Conservation (phyloP, 2,888 invertebrate genomes). For the Yponomeuta malinellus region DNA sequence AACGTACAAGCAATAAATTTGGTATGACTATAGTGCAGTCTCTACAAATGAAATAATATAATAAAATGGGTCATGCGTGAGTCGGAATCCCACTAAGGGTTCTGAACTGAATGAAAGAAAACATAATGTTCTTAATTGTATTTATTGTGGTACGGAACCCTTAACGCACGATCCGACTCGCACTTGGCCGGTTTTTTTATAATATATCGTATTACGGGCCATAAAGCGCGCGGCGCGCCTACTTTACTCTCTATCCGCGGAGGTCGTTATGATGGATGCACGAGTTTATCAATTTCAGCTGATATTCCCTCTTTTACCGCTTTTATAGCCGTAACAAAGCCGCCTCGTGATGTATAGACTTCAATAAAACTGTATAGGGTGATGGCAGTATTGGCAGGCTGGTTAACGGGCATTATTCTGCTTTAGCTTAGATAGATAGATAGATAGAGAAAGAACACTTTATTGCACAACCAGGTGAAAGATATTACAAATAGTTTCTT, state of each 20-base stretch:
- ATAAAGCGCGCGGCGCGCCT: neutral
- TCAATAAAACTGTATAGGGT: neutral
- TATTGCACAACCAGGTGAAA: too few species aligned
- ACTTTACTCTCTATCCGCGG: neutral
- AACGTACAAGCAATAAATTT: too few species aligned
- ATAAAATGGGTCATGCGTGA: too few species aligned
- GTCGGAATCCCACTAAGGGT: too few species aligned
- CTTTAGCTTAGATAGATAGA: neutral
- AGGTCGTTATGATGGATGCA: neutral
- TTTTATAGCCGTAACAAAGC: neutral
- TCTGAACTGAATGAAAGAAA: too few species aligned
- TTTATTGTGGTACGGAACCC: too few species aligned
- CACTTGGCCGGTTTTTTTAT: neutral
- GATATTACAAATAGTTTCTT: too few species aligned
- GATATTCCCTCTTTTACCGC: neutral
- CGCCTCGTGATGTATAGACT: neutral
- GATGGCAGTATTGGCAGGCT: neutral
- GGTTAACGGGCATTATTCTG: neutral
- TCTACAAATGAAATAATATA: too few species aligned
- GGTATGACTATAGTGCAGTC: too few species aligned
- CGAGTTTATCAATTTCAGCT: neutral
- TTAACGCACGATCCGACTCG: too few species aligned
- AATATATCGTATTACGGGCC: neutral
- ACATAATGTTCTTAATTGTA: too few species aligned
- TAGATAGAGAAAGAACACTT: too few species aligned